phyloP scores from a whole-genome alignment of 2,797 vertebrate species.

The Chelmon rostratus region DNA sequence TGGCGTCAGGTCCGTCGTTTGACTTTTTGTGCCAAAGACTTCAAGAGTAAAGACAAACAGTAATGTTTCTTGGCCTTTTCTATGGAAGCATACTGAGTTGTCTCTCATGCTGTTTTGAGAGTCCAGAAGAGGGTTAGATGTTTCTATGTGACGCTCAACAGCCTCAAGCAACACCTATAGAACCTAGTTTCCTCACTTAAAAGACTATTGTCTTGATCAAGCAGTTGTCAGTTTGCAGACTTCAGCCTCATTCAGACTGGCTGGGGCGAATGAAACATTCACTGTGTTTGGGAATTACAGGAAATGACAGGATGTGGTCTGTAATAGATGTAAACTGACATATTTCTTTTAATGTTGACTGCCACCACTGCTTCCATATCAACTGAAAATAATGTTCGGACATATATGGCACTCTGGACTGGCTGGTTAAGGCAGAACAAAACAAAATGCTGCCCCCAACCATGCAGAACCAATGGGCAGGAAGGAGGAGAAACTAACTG shows the following conservation, averaged over 20 bases:
- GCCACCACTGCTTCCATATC: neutral
- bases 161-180: neutral
- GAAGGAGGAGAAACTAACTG: neutral
- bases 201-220: neutral
- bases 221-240: neutral
- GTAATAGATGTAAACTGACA: too few relatives aligned
- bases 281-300: too few relatives aligned
- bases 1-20: neutral
- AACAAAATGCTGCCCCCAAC: neutral
- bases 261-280: too few relatives aligned
- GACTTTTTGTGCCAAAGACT: neutral
- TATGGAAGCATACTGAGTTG: neutral
- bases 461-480: neutral
- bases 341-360: neutral
- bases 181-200: too few relatives aligned
- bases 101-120: neutral
- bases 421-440: neutral
- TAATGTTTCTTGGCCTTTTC: neutral
- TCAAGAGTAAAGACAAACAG: neutral
- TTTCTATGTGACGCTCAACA: conserved; percentile 6
- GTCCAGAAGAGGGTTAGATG: neutral
- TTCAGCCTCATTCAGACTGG: too few relatives aligned
- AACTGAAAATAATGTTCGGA: neutral
- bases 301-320: too few relatives aligned
- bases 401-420: neutral